These are phyloP conservation scores for Unio delphinus DNA, from an alignment of 2,888 invertebrate species.

Conservation along the genomic window DNA sequence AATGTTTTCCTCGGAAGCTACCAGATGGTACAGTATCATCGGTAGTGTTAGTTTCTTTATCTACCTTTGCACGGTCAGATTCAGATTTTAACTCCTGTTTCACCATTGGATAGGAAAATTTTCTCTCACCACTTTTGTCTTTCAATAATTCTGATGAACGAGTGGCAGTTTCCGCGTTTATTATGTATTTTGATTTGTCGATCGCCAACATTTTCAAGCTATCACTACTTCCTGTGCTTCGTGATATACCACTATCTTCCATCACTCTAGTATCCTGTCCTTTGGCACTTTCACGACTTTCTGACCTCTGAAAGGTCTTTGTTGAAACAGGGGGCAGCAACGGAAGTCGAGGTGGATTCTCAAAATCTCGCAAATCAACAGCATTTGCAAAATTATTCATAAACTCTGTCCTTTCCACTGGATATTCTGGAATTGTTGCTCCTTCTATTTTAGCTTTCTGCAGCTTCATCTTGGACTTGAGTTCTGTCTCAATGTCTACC, in stretches of 20 bases:
- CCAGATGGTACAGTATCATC: constrained; percentile 41
- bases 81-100: constrained; percentile 37
- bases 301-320: constrained; percentile 40
- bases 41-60: constrained; percentile 45
- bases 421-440: constrained; percentile 49
- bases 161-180: constrained; percentile 52
- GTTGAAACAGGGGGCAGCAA: constrained; percentile 40
- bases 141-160: constrained; percentile 43
- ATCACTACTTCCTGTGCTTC: constrained; percentile 51
- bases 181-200: constrained; percentile 62
- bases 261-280: constrained; percentile 25
- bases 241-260: constrained; percentile 52
- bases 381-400: constrained; percentile 36
- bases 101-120: constrained; percentile 46
- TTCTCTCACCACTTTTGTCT: constrained; percentile 44
- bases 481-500: constrained; percentile 53
- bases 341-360: constrained; percentile 30
- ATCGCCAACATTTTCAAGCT: constrained; percentile 59
- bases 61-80: constrained; percentile 34
- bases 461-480: constrained; percentile 61
- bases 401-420: constrained; percentile 37
- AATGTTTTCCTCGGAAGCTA: constrained; percentile 39
- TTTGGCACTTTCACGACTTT: constrained; percentile 27
- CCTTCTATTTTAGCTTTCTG: constrained; percentile 64
- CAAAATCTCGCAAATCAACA: constrained; percentile 23